Conservation (phyloP, 2,113 vertebrate genomes). For the Monopterus albus region DNA sequence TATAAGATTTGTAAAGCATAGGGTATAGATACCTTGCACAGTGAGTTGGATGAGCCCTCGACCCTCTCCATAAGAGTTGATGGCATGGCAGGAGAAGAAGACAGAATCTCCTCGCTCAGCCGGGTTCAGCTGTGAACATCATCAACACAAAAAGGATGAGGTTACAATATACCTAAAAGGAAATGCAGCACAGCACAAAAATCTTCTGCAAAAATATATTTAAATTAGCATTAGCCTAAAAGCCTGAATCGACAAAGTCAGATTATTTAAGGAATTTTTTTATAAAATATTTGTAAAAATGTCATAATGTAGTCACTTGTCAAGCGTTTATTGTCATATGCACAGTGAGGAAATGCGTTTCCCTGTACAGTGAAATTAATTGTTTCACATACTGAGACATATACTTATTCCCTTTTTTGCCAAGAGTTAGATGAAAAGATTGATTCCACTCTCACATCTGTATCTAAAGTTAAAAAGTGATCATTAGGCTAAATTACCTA, state of each 20-base stretch:
- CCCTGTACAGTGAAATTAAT: too few relatives aligned
- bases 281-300: neutral
- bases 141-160: slow-evolving; percentile 20
- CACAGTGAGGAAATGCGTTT: too few relatives aligned
- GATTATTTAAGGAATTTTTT: neutral
- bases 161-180: neutral
- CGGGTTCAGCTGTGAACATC: slow-evolving; percentile 88
- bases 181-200: neutral
- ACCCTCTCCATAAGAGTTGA: slow-evolving; percentile 98
- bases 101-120: slow-evolving; percentile 97
- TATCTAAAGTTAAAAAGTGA: too few relatives aligned
- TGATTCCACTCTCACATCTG: too few relatives aligned
- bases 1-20: neutral
- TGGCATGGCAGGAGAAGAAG: slow-evolving; percentile 98
- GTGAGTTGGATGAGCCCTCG: slow-evolving; percentile 98
- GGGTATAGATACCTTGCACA: slow-evolving; percentile 89
- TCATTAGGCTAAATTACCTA: too few relatives aligned
- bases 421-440: too few relatives aligned
- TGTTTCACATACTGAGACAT: too few relatives aligned
- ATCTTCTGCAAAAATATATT: neutral
- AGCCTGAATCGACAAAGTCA: neutral
- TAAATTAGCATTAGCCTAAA: neutral
- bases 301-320: too few relatives aligned
- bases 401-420: too few relatives aligned
- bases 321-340: too few relatives aligned